Evolutionary conservation across 1,140 invertebrate genomes (phyloP), one percentile per base, ranked within the genome.

Genomic region (Coelopa frigida): DNA sequence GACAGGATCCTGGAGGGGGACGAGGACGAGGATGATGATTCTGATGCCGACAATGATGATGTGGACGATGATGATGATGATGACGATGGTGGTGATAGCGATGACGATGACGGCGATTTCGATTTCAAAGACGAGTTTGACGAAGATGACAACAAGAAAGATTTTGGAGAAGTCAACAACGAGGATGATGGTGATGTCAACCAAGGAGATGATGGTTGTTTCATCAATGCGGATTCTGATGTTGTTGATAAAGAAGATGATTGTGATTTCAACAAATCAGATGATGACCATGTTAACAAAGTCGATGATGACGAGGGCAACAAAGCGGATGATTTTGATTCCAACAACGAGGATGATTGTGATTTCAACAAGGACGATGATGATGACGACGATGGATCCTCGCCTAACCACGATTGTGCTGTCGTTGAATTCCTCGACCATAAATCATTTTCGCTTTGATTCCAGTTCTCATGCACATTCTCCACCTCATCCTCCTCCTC

Each of bases 141-240:
- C n/a, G n/a, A n/a, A n/a, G n/a, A n/a, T n/a, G n/a, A n/a, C n/a
- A n/a, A n/a, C n/a, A n/a, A n/a, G n/a, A n/a, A n/a, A n/a, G n/a
- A n/a, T n/a, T n/a, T n/a, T n/a, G 18, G 45, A 5, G 31, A 18
- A 23, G 42, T 38, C 24, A 38, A 44, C 37, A 43, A 20, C 40
- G 23, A 29, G 24, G 38, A 35, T 22, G 48, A 47, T 53, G 47
- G 39, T 41, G 54, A 35, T 55, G 55, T n/a, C n/a, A n/a, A n/a
- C n/a, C n/a, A n/a, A n/a, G n/a, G n/a, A n/a, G n/a, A n/a, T n/a
- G n/a, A n/a, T n/a, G n/a, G n/a, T n/a, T n/a, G n/a, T n/a, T n/a
- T n/a, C n/a, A n/a, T n/a, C n/a, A n/a, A 52, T 57, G 55, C 52
- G 53, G 54, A 50, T 54, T 59, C 59, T 59, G 58, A 56, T 56